Conservation (phyloP, 2,113 vertebrate genomes). For the Pelodiscus sinensis region DNA sequence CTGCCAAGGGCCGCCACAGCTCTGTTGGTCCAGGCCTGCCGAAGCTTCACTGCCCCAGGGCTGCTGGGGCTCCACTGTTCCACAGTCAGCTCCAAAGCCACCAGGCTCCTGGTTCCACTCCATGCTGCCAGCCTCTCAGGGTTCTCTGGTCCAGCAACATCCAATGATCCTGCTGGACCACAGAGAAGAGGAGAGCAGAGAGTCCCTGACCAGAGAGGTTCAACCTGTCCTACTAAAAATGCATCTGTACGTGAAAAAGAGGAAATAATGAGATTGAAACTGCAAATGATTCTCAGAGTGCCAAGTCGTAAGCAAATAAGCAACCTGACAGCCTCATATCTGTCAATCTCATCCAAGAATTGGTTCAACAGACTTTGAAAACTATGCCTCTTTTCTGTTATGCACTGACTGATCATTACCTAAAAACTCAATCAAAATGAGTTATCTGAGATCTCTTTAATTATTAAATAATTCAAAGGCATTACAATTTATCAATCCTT, state of each 20-base stretch:
- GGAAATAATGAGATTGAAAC: neutral
- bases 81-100: too few species aligned
- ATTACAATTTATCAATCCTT: neutral
- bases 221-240: neutral
- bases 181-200: too few species aligned
- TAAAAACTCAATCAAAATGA: neutral
- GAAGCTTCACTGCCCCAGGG: too few species aligned
- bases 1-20: too few species aligned
- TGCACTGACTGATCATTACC: neutral
- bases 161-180: too few species aligned
- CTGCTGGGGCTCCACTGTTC: too few species aligned
- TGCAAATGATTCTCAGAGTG: neutral
- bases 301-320: neutral
- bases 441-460: neutral
- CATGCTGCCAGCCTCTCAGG: too few species aligned
- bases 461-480: neutral
- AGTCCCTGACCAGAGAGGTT: too few species aligned
- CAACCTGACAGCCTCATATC: neutral
- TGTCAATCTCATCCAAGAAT: neutral
- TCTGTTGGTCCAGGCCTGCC: too few species aligned
- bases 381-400: neutral
- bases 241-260: neutral
- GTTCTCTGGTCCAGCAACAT: too few species aligned
- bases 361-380: neutral
- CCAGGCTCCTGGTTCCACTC: too few species aligned